Evolutionary conservation across 2,113 vertebrate species (phyloP).

Genomic region (Cyphomyrus discorhynchus): DNA sequence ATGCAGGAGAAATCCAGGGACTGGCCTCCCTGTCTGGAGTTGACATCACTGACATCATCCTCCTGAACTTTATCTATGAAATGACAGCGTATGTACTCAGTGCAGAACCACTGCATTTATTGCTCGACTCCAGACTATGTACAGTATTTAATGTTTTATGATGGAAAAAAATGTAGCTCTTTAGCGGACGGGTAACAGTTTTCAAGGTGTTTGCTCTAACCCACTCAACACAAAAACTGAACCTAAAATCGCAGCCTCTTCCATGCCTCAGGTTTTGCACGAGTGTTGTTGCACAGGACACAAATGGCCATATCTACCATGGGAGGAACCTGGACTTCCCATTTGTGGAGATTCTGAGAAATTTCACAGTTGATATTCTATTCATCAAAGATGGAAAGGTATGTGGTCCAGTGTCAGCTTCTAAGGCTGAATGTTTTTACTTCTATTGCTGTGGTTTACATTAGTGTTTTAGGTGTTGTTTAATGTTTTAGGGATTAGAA

Average conservation of each 20-base stretch:
- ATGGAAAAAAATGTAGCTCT: not conserved
- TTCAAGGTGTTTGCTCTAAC: not conserved
- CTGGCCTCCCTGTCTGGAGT: constrained; percentile 56
- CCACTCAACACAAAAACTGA: not conserved
- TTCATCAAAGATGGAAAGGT: constrained; percentile 77
- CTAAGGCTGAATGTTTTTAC: not conserved
- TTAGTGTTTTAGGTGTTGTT: too few relatives aligned
- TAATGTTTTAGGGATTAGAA: too few relatives aligned
- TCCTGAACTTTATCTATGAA: constrained; percentile 87
- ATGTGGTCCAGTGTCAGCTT: constrained; percentile 14
- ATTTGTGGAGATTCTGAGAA: constrained; percentile 61
- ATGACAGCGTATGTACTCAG: constrained; percentile 69
- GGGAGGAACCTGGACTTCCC: constrained; percentile 86
- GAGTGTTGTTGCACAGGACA: constrained; percentile 82
- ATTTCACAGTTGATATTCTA: constrained; percentile 71
- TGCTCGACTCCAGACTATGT: not conserved
- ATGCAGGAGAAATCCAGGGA: constrained; percentile 69
- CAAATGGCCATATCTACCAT: constrained; percentile 73
- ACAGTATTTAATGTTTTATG: not conserved
- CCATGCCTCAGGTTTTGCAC: constrained; percentile 76
- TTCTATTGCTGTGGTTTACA: too few relatives aligned
- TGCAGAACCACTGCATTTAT: not conserved
- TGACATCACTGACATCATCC: constrained; percentile 61
- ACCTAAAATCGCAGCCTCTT: constrained; percentile 5
- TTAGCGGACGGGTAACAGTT: not conserved